phyloP scores from a whole-genome alignment of 1,140 invertebrate species.

The Drosophila parabipectinata region DNA sequence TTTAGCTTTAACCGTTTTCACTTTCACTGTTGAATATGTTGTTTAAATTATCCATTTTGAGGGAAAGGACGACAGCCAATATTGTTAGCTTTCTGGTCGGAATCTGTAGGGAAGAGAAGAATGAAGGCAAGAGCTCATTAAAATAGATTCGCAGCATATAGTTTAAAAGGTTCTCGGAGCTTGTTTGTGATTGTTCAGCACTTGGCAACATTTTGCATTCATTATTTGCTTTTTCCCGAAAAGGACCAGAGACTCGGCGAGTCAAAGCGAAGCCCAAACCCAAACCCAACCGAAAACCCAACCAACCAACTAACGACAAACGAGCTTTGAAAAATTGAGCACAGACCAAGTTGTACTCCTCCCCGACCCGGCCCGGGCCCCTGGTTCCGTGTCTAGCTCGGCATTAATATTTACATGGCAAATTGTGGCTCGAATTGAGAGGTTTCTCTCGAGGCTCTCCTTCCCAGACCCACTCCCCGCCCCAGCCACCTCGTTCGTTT shows the following conservation, averaged over 20 bases:
- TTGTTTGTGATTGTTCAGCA: conserved; percentile 30
- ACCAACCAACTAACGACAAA: conserved; percentile 60
- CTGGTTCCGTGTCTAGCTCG: conserved; percentile 43
- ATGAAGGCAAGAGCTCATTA: not conserved
- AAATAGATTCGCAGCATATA: conserved; percentile 25
- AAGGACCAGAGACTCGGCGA: not conserved
- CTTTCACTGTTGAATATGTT: conserved; percentile 36
- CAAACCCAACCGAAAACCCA: conserved; percentile 22
- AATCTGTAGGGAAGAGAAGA: conserved; percentile 23
- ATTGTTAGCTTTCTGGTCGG: not conserved
- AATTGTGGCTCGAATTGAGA: conserved; percentile 70
- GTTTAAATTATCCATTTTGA: conserved; percentile 32
- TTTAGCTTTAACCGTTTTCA: conserved; percentile 32
- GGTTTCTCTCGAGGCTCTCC: conserved; percentile 32
- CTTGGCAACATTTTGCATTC: conserved; percentile 78
- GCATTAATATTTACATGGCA: conserved; percentile 80
- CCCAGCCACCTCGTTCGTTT: conserved; percentile 31
- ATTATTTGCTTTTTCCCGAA: conserved; percentile 8
- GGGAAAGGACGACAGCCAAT: not conserved
- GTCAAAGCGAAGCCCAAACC: not conserved
- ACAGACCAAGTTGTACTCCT: conserved; percentile 32
- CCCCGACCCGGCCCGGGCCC: not conserved
- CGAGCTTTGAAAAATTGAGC: conserved; percentile 78
- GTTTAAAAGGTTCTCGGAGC: not conserved
- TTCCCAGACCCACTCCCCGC: not conserved